phyloP scores from a whole-genome alignment of 2,888 invertebrate species.

The Melipona beecheii region DNA sequence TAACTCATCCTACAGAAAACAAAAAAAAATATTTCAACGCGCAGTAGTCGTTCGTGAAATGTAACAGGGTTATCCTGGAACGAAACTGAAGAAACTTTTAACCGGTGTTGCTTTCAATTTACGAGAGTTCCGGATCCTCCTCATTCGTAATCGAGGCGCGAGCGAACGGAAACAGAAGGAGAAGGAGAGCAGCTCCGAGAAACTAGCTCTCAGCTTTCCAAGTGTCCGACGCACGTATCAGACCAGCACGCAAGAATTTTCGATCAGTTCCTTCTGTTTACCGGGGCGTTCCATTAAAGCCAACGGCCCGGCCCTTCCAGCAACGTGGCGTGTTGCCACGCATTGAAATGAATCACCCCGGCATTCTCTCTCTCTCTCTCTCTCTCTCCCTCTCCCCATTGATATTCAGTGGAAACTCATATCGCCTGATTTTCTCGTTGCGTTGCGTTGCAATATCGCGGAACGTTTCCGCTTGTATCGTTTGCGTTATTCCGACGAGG shows the following conservation, averaged over 20 bases:
- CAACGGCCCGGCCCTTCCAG: slow-evolving; percentile 2
- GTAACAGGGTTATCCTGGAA: too few relatives aligned
- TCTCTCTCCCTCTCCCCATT: too few relatives aligned
- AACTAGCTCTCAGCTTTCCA: slow-evolving; percentile 14
- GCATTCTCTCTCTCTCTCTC: too few relatives aligned
- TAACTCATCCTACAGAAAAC: too few relatives aligned
- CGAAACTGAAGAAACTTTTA: too few relatives aligned
- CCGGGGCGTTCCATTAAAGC: slow-evolving; percentile 5
- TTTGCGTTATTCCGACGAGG: neutral
- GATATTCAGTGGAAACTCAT: slow-evolving; percentile 33
- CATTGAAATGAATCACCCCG: slow-evolving; percentile 39
- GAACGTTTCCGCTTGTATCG: slow-evolving; percentile 24
- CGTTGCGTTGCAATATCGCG: slow-evolving; percentile 9
- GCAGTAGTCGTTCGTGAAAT: too few relatives aligned
- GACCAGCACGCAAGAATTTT: slow-evolving; percentile 23
- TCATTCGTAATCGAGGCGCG: slow-evolving; percentile 21
- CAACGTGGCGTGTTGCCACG: neutral
- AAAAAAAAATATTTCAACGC: too few relatives aligned
- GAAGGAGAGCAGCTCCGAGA: neutral
- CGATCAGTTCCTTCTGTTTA: slow-evolving; percentile 19
- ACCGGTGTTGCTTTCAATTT: neutral
- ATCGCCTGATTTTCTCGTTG: neutral
- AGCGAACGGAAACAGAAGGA: neutral
- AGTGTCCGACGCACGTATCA: slow-evolving; percentile 25
- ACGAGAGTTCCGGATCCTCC: neutral